A percentile compares a stretch with the other conserved stretches of the same genome.
These are phyloP conservation scores for Diplodus puntazzo DNA, from an alignment of 2,797 vertebrate genomes.

Conservation along the genomic window DNA sequence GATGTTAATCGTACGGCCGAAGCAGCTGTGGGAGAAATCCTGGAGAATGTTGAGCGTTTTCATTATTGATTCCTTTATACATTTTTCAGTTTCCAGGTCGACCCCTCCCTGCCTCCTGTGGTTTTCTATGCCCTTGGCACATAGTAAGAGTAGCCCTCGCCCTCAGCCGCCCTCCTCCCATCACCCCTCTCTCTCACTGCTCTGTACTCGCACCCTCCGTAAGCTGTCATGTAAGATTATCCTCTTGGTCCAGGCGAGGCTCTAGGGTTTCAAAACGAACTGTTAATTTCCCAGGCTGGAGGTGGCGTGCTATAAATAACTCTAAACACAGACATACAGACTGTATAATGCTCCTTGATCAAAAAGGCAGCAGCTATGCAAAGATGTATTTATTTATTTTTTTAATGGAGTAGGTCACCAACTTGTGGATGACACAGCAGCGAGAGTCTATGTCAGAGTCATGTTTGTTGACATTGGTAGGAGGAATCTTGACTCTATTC, in stretches of 20 bases:
- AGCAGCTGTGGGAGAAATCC: neutral
- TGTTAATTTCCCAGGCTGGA: constrained; percentile 84
- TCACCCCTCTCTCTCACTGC: constrained; percentile 57
- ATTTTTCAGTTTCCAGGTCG: constrained; percentile 45
- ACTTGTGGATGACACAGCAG: neutral
- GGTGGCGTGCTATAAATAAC: constrained; percentile 82
- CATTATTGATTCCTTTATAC: constrained; percentile 17
- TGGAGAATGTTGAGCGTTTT: constrained; percentile 18
- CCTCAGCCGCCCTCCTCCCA: constrained; percentile 47
- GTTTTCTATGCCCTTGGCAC: constrained; percentile 42
- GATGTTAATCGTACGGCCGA: neutral
- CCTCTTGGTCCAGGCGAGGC: constrained; percentile 74
- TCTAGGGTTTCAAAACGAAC: constrained; percentile 86
- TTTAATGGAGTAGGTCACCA: constrained; percentile 7
- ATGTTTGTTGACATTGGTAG: neutral
- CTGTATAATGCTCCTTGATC: constrained; percentile 54
- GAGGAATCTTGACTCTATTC: neutral
- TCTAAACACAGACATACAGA: constrained; percentile 57
- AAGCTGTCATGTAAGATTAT: constrained; percentile 86
- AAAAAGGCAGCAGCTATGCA: constrained; percentile 39
- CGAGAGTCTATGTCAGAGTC: neutral
- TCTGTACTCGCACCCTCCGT: constrained; percentile 70
- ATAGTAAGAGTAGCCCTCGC: constrained; percentile 43
- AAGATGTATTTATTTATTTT: constrained; percentile 36
- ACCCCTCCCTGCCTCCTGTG: constrained; percentile 26